phyloP scores from a whole-genome alignment of 2,888 invertebrate species.

The Drosophila affinis region DNA sequence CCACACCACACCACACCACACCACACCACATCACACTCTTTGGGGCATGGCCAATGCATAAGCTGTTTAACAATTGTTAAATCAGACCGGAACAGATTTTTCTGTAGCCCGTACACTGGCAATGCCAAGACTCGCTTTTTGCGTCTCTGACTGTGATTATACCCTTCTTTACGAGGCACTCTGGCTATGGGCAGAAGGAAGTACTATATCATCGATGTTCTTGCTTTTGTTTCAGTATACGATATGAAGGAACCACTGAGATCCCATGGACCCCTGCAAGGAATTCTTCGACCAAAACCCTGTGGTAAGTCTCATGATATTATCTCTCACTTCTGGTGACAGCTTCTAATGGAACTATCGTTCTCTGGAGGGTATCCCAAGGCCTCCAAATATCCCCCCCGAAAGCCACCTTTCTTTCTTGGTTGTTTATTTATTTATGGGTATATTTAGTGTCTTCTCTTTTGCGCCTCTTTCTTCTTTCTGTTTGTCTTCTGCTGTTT shows the following conservation, averaged over 20 bases:
- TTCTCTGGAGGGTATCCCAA: neutral
- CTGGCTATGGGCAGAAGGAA: neutral
- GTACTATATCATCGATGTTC: neutral
- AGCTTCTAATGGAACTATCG: neutral
- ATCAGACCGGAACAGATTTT: constrained; percentile 81
- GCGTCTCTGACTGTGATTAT: constrained; percentile 12
- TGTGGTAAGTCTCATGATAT: too few relatives aligned
- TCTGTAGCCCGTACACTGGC: constrained; percentile 27
- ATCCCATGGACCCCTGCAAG: too few relatives aligned
- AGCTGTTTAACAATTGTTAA: constrained; percentile 81
- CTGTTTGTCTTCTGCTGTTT: constrained; percentile 20
- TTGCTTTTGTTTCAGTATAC: neutral
- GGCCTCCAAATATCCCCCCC: neutral
- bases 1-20: neutral
- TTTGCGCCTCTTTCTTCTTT: neutral
- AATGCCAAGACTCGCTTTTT: constrained; percentile 7
- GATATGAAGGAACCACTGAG: too few relatives aligned
- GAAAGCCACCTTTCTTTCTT: neutral
- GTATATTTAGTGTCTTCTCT: constrained; percentile 29
- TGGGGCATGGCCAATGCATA: constrained; percentile 70
- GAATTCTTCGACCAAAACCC: too few relatives aligned
- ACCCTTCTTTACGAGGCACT: neutral
- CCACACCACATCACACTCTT: neutral
- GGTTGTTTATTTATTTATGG: constrained; percentile 12
- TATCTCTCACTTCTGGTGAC: neutral